Evolutionary conservation across 2,113 vertebrate genomes (phyloP).

Genomic region (Otolemur garnettii): DNA sequence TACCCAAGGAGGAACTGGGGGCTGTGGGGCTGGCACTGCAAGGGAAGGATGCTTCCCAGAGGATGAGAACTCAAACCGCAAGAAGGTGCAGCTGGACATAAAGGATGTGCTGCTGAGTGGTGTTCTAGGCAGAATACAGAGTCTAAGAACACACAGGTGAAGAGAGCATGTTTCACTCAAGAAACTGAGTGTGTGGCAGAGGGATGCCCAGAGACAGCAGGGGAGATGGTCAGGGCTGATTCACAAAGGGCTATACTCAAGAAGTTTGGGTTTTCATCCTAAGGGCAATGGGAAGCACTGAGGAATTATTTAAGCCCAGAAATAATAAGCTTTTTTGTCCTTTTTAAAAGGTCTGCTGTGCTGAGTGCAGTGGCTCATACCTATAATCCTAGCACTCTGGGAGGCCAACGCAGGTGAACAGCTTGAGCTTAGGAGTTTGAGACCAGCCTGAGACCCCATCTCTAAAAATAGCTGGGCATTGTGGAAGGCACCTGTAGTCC

Average conservation of each 20-base stretch:
- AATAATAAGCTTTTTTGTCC: background rate
- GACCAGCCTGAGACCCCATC: too few relatives aligned
- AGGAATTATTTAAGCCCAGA: background rate
- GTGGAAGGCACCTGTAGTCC: too few relatives aligned
- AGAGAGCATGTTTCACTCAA: background rate
- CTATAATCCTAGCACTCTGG: too few relatives aligned
- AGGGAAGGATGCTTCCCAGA: background rate
- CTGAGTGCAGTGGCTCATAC: too few relatives aligned
- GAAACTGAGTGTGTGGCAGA: background rate
- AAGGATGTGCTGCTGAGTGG: background rate
- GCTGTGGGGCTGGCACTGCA: fast-evolving
- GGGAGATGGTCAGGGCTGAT: background rate
- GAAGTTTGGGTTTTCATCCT: background rate
- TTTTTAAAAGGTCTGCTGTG: background rate
- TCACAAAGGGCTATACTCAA: background rate
- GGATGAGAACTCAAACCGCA: background rate
- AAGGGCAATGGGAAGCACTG: background rate
- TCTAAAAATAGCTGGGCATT: too few relatives aligned
- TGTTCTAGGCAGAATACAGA: background rate
- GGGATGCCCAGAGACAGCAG: background rate
- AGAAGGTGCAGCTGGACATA: background rate
- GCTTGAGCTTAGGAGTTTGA: too few relatives aligned
- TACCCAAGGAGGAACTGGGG: background rate
- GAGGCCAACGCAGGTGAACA: too few relatives aligned
- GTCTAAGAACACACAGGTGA: background rate